Evolutionary conservation across 2,113 vertebrate genomes (phyloP).

Genomic region (Ageneiosus marmoratus): DNA sequence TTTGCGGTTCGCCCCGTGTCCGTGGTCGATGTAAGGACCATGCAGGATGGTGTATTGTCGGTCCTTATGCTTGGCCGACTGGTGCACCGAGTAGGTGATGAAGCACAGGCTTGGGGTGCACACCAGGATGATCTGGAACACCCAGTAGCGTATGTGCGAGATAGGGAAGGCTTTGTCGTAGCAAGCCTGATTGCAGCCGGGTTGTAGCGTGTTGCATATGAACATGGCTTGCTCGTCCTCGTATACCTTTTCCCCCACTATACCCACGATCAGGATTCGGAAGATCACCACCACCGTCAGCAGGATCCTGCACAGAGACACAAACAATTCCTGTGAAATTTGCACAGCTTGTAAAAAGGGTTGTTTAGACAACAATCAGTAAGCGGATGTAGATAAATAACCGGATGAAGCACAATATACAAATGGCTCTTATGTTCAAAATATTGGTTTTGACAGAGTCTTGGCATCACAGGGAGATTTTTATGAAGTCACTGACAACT

Average conservation of each 20-base stretch:
- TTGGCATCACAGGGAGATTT: no score
- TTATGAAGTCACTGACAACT: background rate
- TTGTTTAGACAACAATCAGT: no score
- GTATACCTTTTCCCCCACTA: slow-evolving; percentile 89
- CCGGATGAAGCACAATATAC: background rate
- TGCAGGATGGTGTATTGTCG: slow-evolving; percentile 77
- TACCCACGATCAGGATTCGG: slow-evolving; percentile 88
- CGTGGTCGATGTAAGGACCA: slow-evolving; percentile 74
- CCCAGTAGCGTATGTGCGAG: slow-evolving; percentile 91
- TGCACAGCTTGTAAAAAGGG: background rate
- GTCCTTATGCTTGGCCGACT: slow-evolving; percentile 83
- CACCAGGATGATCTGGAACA: slow-evolving; percentile 91
- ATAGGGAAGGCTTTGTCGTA: slow-evolving; percentile 89
- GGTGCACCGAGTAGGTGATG: slow-evolving; percentile 89
- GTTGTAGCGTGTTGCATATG: slow-evolving; percentile 88
- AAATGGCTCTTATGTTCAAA: background rate
- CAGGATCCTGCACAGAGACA: slow-evolving; percentile 78
- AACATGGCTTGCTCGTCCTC: slow-evolving; percentile 91
- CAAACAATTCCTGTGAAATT: slow-evolving; percentile 26
- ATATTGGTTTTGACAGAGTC: background rate
- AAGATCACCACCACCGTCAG: slow-evolving; percentile 92
- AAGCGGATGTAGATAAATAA: background rate
- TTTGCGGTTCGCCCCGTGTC: slow-evolving; percentile 68
- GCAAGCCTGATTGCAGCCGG: slow-evolving; percentile 88
- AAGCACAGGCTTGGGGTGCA: slow-evolving; percentile 89